These are phyloP conservation scores for Lordiphosa andalusiaca DNA, from an alignment of 2,888 invertebrate genomes.

Conservation along the genomic window DNA sequence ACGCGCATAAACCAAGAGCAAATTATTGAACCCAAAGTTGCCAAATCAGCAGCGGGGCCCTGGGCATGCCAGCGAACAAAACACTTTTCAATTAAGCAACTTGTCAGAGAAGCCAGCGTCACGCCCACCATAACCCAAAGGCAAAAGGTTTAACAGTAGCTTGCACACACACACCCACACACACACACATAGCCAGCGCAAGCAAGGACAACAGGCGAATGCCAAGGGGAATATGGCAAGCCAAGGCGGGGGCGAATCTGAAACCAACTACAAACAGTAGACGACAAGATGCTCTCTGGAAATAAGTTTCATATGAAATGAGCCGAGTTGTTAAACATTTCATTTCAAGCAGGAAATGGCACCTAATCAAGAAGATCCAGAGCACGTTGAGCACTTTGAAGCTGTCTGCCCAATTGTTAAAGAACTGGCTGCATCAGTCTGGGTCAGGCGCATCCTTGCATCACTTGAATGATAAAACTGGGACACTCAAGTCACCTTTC, in stretches of 20 bases:
- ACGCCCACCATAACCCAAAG: constrained; percentile 36
- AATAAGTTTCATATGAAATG: not conserved
- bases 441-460: too few species aligned
- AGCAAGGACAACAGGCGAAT: constrained; percentile 19
- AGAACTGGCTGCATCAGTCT: too few species aligned
- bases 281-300: constrained; percentile 7
- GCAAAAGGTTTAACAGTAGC: constrained; percentile 53
- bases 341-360: too few species aligned
- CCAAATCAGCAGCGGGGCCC: constrained; percentile 45
- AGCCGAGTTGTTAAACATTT: too few species aligned
- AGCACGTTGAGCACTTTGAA: too few species aligned
- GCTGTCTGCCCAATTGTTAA: too few species aligned
- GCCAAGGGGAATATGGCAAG: constrained; percentile 26
- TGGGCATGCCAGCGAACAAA: constrained; percentile 50
- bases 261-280: not conserved
- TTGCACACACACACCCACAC: constrained; percentile 20
- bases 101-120: constrained; percentile 47
- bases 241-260: constrained; percentile 18
- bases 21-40: constrained; percentile 64
- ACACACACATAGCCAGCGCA: not conserved
- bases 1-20: constrained; percentile 58
- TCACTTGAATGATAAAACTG: too few species aligned
- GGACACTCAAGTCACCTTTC: too few species aligned
- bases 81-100: constrained; percentile 74
- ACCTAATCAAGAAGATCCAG: too few species aligned